These are phyloP conservation scores for Rhegmatorhina hoffmannsi DNA, from an alignment of 2,113 vertebrate species.

Conservation along the genomic window DNA sequence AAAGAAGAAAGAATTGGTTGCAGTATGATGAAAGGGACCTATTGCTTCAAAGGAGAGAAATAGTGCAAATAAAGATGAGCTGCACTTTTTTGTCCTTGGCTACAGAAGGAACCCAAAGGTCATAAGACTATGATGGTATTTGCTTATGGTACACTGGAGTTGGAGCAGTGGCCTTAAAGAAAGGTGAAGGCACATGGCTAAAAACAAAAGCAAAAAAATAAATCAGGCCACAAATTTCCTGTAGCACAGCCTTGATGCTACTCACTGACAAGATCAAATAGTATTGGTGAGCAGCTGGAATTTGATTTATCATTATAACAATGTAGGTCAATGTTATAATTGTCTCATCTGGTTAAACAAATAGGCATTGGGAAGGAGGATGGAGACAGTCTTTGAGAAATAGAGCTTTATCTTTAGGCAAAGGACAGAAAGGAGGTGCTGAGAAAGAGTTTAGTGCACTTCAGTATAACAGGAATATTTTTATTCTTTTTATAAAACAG, in stretches of 20 bases:
- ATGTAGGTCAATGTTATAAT: not conserved
- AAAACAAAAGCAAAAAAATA: not conserved
- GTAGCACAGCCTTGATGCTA: not conserved
- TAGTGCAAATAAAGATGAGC: conserved; percentile 16
- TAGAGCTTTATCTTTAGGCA: not conserved
- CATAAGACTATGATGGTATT: not conserved
- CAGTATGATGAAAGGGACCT: not conserved
- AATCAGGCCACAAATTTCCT: not conserved
- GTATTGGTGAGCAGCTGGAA: not conserved
- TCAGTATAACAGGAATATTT: not conserved
- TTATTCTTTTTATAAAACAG: not conserved
- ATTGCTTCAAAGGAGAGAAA: conserved; percentile 22
- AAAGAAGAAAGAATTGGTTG: conserved; percentile 9
- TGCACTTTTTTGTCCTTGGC: not conserved
- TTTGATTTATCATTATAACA: not conserved
- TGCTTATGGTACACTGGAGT: not conserved
- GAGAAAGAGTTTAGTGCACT: not conserved
- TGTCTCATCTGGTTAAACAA: not conserved
- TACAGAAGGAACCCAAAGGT: conserved; percentile 3
- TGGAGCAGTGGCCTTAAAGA: not conserved
- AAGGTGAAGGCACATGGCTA: not conserved
- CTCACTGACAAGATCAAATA: not conserved
- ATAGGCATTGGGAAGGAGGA: not conserved
- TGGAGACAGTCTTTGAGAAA: not conserved
- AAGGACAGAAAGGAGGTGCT: not conserved